These are phyloP conservation scores for Elephantulus edwardii DNA, from an alignment of 2,113 vertebrate species.

Conservation along the genomic window DNA sequence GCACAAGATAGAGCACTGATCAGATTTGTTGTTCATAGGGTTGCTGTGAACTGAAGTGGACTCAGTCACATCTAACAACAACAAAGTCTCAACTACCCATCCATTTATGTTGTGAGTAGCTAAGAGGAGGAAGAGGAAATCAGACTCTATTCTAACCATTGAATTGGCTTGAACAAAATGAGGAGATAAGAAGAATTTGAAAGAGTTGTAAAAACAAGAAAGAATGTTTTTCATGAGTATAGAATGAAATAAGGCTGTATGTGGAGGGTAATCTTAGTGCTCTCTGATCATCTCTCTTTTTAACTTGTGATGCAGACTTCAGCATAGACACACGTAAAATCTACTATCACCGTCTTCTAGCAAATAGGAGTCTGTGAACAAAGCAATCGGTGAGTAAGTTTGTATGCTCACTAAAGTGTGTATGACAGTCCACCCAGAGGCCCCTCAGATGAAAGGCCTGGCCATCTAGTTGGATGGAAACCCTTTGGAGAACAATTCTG, in stretches of 20 bases:
- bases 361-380: neutral
- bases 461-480: neutral
- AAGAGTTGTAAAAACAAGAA: neutral
- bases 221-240: neutral
- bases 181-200: neutral
- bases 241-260: neutral
- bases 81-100: neutral
- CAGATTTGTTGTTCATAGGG: no score
- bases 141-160: neutral
- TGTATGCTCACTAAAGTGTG: neutral
- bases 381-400: neutral
- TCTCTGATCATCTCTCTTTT: neutral
- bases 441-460: neutral
- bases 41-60: no score
- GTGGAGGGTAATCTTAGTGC: neutral
- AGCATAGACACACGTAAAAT: fast-evolving
- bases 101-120: neutral
- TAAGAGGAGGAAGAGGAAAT: neutral
- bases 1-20: no score
- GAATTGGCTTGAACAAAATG: conserved; percentile 18
- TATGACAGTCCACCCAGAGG: neutral
- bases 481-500: no score
- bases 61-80: no score
- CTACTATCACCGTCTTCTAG: neutral
- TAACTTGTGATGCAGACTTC: neutral